A percentile compares a stretch with the other conserved stretches of the same genome.
Conservation (phyloP, 2,888 invertebrate species). For the Apamea monoglypha region DNA sequence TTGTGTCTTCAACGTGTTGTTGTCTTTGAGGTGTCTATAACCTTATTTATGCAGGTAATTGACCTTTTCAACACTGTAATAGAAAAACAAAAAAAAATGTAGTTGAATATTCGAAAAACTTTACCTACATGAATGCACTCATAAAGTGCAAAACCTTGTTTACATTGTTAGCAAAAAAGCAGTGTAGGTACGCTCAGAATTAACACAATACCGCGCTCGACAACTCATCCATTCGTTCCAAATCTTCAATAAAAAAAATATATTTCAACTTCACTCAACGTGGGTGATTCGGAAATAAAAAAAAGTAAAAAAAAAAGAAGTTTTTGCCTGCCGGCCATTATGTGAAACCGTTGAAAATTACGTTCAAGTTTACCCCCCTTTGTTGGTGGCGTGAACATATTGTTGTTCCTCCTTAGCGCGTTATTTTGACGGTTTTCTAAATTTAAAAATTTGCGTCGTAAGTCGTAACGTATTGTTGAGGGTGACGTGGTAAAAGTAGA, state of each 20-base stretch:
- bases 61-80: not conserved
- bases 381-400: slow-evolving; percentile 53
- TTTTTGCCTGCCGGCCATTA: slow-evolving; percentile 40
- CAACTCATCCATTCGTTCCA: slow-evolving; percentile 55
- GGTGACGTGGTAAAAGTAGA: not conserved
- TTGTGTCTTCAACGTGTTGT: too few relatives aligned
- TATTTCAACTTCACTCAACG: slow-evolving; percentile 27
- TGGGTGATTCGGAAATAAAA: slow-evolving; percentile 62
- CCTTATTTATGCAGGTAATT: too few relatives aligned
- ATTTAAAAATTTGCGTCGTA: slow-evolving; percentile 16
- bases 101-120: not conserved
- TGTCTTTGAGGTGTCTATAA: too few relatives aligned
- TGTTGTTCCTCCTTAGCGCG: not conserved
- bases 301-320: slow-evolving; percentile 23
- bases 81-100: not conserved
- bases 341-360: slow-evolving; percentile 68
- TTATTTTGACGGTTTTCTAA: slow-evolving; percentile 18
- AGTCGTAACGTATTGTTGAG: not conserved
- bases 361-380: slow-evolving; percentile 44
- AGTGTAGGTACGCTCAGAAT: slow-evolving; percentile 37
- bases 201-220: slow-evolving; percentile 45
- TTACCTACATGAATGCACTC: slow-evolving; percentile 12
- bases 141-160: slow-evolving; percentile 37
- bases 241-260: slow-evolving; percentile 31
- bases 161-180: slow-evolving; percentile 29